Conservation (phyloP, 2,888 invertebrate species). For the Apotomis capreana region DNA sequence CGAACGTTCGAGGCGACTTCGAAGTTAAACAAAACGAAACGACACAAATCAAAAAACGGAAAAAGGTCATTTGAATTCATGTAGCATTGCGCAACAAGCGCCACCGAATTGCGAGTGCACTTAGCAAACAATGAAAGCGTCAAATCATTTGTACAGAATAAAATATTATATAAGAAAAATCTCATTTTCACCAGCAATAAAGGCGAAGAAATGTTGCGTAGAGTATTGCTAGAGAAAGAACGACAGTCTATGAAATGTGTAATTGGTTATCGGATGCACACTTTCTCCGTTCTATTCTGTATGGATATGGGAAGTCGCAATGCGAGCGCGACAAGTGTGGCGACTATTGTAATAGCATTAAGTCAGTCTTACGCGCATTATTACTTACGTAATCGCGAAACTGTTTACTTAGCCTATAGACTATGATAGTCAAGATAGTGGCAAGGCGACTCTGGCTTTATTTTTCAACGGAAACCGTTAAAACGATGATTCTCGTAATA, state of each 20-base stretch:
- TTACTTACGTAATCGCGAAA: slow-evolving; percentile 24
- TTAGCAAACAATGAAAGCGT: slow-evolving; percentile 47
- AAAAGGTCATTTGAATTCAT: slow-evolving; percentile 42
- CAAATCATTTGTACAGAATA: slow-evolving; percentile 48
- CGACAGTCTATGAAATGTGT: slow-evolving; percentile 58
- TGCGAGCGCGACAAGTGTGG: slow-evolving; percentile 46
- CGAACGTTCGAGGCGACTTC: slow-evolving; percentile 30
- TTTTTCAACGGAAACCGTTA: too few species aligned
- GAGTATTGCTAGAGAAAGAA: slow-evolving; percentile 50
- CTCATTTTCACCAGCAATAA: slow-evolving; percentile 45
- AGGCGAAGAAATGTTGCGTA: slow-evolving; percentile 53
- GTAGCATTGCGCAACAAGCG: slow-evolving; percentile 46
- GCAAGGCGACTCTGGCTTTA: too few species aligned
- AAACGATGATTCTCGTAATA: too few species aligned
- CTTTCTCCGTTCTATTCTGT: slow-evolving; percentile 56
- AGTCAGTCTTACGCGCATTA: slow-evolving; percentile 20
- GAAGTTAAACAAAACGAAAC: slow-evolving; percentile 25
- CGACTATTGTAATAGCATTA: slow-evolving; percentile 32
- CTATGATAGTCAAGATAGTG: not conserved
- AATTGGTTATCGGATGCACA: slow-evolving; percentile 60
- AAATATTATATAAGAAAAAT: slow-evolving; percentile 49
- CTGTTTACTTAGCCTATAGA: slow-evolving; percentile 25
- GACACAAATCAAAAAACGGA: slow-evolving; percentile 37
- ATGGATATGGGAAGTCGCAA: slow-evolving; percentile 51
- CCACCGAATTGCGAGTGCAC: slow-evolving; percentile 43